Conservation (phyloP, 1,140 invertebrate genomes). For the Globodera rostochiensis region DNA sequence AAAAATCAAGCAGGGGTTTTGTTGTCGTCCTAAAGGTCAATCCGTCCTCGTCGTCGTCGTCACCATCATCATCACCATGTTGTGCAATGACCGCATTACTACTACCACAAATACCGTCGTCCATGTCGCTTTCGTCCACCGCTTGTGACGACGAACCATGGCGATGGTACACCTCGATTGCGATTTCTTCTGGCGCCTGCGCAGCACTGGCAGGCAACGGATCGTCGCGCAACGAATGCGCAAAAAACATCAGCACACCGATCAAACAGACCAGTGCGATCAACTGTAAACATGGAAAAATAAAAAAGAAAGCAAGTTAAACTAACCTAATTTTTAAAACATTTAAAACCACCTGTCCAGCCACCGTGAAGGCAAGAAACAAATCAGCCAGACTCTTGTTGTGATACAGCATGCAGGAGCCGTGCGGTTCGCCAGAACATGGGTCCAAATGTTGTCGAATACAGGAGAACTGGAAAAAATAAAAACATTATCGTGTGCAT, state of each 20-base stretch:
- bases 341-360: conserved; percentile 50
- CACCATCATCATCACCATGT: too few relatives aligned
- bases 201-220: conserved; percentile 39
- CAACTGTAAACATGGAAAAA: conserved; percentile 41
- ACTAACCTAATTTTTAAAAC: neutral
- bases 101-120: too few relatives aligned
- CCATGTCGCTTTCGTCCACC: too few relatives aligned
- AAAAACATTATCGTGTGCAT: neutral
- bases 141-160: too few relatives aligned
- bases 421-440: conserved; percentile 54
- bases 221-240: conserved; percentile 51
- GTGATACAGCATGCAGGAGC: conserved; percentile 62
- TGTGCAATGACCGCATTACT: too few relatives aligned
- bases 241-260: conserved; percentile 56
- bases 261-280: conserved; percentile 61
- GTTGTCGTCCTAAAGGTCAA: too few relatives aligned
- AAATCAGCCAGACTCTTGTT: conserved; percentile 63
- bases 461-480: conserved; percentile 43
- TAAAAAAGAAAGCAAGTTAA: neutral
- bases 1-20: too few relatives aligned
- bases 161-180: neutral
- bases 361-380: conserved; percentile 60
- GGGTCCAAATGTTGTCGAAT: conserved; percentile 61
- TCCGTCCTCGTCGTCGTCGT: too few relatives aligned
- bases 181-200: conserved; percentile 15